Base-by-base conservation (phyloP, 2,888 invertebrate genomes). In the Mythimna vitellina region DNA sequence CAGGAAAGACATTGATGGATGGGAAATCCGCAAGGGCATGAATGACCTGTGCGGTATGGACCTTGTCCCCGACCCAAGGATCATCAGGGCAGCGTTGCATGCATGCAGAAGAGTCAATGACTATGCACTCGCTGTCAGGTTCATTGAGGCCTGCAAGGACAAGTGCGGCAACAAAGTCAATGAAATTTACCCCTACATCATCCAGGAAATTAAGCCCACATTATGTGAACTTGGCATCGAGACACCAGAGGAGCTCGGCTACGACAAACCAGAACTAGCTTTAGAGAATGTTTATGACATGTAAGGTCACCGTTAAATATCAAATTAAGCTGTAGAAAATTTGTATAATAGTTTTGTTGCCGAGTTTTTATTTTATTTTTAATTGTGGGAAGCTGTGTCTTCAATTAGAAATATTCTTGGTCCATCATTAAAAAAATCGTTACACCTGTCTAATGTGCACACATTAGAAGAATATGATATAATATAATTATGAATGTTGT, bases 31-130 rank as follows among this genome's bases (percentile, higher is more conserved):
- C 76, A 98, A 99, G 92, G 99, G 97, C 7, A 98, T 99, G 98
- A 98, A 98, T 89, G 98, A 99, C 91, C 95, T 99, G 82, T 97
- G 97, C 88, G 98, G 98, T 84, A 98, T 98, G 97, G 99, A 99
- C 96, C 95, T 98, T 89, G 97, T 99, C 12, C 99, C 99, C 0
- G 99, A 99, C 92, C 99, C 99, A 78, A 97, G 97, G 92, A 98
- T 99, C 85, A 97, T 99, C 84, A 97, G 97, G 86, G 98, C 99
- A 65, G 99, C 98, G 1, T 94, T 99, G 85, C 97, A 97, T 80
- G 99, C 99, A 0, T 99, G 99, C 95, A 97, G 99, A 85, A 97
- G 99, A 87, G 97, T 99, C 6, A 99, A 99, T 91, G 99, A 99
- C 93, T 99, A 98, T 91, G 98, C 99, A 0, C 96, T 99, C 35